Conservation (phyloP, 92 coral and sea anemone genomes). For the Nematostella vectensis region DNA sequence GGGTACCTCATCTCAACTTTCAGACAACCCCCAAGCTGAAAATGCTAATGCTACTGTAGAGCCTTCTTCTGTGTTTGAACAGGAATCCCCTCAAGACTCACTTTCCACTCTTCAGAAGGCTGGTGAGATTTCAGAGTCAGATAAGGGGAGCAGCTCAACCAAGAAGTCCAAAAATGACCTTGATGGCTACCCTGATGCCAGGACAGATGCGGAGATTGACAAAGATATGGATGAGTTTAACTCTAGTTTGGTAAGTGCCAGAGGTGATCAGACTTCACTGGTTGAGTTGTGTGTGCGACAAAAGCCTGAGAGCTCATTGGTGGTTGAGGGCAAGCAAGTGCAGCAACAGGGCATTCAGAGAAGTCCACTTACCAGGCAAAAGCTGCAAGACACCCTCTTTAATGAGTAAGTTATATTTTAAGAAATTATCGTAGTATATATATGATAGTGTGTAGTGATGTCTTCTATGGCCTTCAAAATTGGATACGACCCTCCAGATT, state of each 20-base stretch:
- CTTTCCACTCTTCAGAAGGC: neutral
- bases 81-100: neutral
- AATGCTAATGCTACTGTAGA: neutral
- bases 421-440: no score
- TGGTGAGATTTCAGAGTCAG: neutral
- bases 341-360: slow-evolving; percentile 40
- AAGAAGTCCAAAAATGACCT: slow-evolving; percentile 5
- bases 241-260: slow-evolving; percentile 43
- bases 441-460: no score
- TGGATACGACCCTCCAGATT: no score
- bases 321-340: slow-evolving; percentile 81
- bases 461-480: no score
- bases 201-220: slow-evolving; percentile 60
- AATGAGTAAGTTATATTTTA: slow-evolving; percentile 60
- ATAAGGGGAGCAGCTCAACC: neutral
- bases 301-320: slow-evolving; percentile 39
- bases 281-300: slow-evolving; percentile 48
- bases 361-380: slow-evolving; percentile 70
- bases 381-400: slow-evolving; percentile 42
- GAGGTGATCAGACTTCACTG: slow-evolving; percentile 20
- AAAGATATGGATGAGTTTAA: slow-evolving; percentile 57
- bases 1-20: neutral
- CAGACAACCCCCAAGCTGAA: neutral
- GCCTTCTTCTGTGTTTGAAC: neutral
- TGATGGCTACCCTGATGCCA: slow-evolving; percentile 21